Percentiles rank a stretch among this genome's conserved stretches.
Evolutionary conservation across 1,140 invertebrate genomes (phyloP).

Genomic region (Drosophila orosa): DNA sequence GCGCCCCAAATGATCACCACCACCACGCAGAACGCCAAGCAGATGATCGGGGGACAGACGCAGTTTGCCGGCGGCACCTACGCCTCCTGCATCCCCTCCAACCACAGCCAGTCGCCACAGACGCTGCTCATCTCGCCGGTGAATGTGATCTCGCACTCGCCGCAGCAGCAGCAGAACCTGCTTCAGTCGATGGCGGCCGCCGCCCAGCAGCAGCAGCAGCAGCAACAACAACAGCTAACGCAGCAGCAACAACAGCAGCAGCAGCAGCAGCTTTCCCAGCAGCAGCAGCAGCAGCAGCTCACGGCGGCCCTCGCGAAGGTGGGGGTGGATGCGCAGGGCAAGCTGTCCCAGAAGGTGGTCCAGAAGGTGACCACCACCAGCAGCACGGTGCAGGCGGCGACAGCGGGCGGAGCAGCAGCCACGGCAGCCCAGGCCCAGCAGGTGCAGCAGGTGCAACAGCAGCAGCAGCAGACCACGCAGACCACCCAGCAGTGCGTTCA

Average conservation of each 20-base stretch:
- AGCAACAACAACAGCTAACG: constrained; percentile 62
- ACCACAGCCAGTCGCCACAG: constrained; percentile 90
- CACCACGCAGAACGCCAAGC: constrained; percentile 88
- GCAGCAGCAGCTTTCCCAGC: constrained; percentile 57
- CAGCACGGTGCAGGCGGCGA: constrained; percentile 74
- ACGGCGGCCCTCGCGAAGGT: constrained; percentile 62
- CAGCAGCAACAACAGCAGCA: constrained; percentile 51
- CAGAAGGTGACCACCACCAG: constrained; percentile 85
- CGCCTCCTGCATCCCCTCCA: constrained; percentile 88
- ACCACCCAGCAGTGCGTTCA: constrained; percentile 87
- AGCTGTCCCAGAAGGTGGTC: constrained; percentile 86
- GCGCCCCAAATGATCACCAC: constrained; percentile 92
- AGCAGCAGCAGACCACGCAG: constrained; percentile 79
- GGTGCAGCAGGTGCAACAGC: constrained; percentile 55
- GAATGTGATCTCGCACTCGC: constrained; percentile 90
- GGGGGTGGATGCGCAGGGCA: constrained; percentile 66
- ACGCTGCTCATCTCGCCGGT: constrained; percentile 92
- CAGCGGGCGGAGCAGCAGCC: constrained; percentile 27
- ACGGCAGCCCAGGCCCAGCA: constrained; percentile 49
- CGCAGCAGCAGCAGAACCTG: constrained; percentile 84
- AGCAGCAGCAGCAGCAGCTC: constrained; percentile 63
- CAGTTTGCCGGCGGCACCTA: constrained; percentile 86
- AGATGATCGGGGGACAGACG: constrained; percentile 86
- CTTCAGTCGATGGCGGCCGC: constrained; percentile 74
- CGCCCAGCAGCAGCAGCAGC: constrained; percentile 46